Evolutionary conservation across 2,113 vertebrate species (phyloP).

Genomic region (Petrocephalus zakoni): DNA sequence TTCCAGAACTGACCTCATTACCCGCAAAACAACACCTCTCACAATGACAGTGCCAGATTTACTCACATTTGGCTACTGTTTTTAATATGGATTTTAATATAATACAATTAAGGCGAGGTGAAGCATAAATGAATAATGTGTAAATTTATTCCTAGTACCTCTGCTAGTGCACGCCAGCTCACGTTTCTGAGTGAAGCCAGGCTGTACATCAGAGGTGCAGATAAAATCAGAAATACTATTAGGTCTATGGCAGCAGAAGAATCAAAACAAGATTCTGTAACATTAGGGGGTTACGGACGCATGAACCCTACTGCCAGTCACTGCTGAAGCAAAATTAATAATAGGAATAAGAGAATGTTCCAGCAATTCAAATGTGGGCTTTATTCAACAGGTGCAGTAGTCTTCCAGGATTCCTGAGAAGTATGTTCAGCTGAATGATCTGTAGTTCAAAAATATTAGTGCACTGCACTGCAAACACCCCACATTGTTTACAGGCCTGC

Average conservation of each 20-base stretch:
- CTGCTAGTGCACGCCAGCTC: background rate
- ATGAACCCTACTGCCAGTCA: background rate
- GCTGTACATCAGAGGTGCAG: background rate
- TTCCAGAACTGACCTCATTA: background rate
- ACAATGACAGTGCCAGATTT: background rate
- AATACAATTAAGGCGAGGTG: background rate
- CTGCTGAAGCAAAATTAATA: background rate
- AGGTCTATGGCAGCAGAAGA: background rate
- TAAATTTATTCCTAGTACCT: background rate
- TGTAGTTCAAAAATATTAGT: background rate
- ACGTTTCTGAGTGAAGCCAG: background rate
- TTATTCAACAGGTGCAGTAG: background rate
- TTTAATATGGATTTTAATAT: background rate
- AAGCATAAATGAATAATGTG: background rate
- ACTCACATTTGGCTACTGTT: background rate
- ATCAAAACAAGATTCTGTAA: background rate
- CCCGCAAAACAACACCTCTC: background rate
- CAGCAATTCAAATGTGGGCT: background rate
- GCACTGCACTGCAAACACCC: background rate
- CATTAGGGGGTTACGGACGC: background rate
- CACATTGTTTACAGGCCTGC: background rate
- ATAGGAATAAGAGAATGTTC: background rate
- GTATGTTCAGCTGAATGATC: no score
- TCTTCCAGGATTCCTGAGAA: background rate
- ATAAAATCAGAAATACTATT: background rate